These are phyloP conservation scores for Sarcophaga caerulescens DNA, from an alignment of 2,888 invertebrate genomes.

Conservation along the genomic window DNA sequence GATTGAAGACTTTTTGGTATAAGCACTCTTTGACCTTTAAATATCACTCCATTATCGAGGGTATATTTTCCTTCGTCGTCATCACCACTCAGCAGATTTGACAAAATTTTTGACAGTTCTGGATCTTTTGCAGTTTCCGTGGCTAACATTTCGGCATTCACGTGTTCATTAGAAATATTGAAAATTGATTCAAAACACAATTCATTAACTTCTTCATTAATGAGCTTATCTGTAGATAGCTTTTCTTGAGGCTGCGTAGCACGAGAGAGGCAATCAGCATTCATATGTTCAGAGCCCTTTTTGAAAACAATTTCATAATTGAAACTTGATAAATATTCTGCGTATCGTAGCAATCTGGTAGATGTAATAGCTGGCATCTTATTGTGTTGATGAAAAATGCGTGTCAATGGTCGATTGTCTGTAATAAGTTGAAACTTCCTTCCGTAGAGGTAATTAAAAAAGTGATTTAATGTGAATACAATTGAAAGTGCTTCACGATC, in stretches of 20 bases:
- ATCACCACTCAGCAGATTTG: conserved; percentile 6
- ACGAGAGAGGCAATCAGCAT: conserved; percentile 56
- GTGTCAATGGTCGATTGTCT: conserved; percentile 52
- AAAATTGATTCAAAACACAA: conserved; percentile 33
- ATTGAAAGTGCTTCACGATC: conserved; percentile 55
- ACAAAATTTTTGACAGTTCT: conserved; percentile 37
- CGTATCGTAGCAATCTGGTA: conserved; percentile 46
- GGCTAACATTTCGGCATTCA: conserved; percentile 33
- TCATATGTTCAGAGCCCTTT: conserved; percentile 32
- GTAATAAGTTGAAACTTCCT: conserved; percentile 52
- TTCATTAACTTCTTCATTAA: conserved; percentile 47
- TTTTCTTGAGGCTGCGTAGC: conserved; percentile 19
- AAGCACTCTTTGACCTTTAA: conserved; percentile 67
- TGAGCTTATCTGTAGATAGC: conserved; percentile 35
- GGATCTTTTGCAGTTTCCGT: conserved; percentile 40
- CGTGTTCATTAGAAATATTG: conserved; percentile 24
- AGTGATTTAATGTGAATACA: conserved; percentile 41
- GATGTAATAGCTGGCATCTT: conserved; percentile 52
- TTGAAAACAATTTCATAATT: conserved; percentile 48
- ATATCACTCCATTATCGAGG: conserved; percentile 56
- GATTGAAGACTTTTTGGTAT: conserved; percentile 60
- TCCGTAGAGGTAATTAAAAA: conserved; percentile 43
- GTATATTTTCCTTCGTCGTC: conserved; percentile 41
- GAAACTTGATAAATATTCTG: conserved; percentile 28
- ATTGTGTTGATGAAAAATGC: conserved; percentile 57